Evolutionary conservation across 2,888 invertebrate species (phyloP), one percentile per base, ranked within the genome.

Genomic region (Acleris holmiana): DNA sequence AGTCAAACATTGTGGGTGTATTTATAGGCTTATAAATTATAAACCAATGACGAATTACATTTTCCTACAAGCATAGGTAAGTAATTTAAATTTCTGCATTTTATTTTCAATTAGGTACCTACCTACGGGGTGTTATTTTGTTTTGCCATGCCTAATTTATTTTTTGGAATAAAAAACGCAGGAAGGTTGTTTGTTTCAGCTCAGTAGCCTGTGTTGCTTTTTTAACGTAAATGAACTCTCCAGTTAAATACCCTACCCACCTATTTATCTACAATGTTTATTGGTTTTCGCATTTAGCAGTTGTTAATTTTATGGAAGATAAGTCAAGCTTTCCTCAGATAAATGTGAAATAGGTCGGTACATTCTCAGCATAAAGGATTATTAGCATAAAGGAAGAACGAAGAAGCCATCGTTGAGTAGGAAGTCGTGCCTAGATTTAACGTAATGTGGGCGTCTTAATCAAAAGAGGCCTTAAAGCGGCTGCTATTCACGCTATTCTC

Each of bases 1-100:
- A n/a, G 47, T 56, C 40, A 23, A 62, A 46, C 54, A 25, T n/a
- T 44, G 55, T 55, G n/a, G 23, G 40, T 41, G 41, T 54, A 29
- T 29, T 8, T 1, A 10, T 53, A 35, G 53, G 18, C 15, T 19
- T 35, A 53, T 19, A 21, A 51, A 35, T 17, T 29, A 18, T 18
- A 17, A 35, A 51, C 18, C 35, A 8, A 19, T 5, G 13, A 29
- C 29, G 29, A 29, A 29, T 2, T 8, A 29, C 8, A 29, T 29
- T 29, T 29, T 29, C 8, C 29, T 7, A 29, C 29, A 29, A 29
- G 8, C 29, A 29, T 29, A 29, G 8, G 29, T 51, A 29, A 29
- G 29, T 51, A 51, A 51, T 35, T 29, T 51, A 17, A n/a, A 35
- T 51, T 13, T 35, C 29, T 35, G 10, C 10, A 35, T 13, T 35